Conservation (phyloP, 2,113 vertebrate genomes). For the Callocephalon fimbriatum region DNA sequence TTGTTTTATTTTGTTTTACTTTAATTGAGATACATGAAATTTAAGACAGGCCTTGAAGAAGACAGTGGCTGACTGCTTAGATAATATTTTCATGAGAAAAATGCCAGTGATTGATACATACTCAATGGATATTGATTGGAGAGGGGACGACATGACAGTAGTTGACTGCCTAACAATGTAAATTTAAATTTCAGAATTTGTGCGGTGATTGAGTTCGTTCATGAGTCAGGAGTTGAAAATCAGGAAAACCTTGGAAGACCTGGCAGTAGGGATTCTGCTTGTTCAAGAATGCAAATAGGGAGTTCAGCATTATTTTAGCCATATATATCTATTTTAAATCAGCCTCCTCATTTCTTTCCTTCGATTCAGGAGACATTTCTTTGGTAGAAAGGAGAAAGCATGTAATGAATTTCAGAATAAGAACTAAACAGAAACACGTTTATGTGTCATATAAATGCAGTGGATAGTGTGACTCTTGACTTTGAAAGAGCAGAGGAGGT, state of each 20-base stretch:
- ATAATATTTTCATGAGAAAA: neutral
- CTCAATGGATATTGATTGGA: neutral
- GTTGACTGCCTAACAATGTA: neutral
- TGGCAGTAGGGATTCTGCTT: neutral
- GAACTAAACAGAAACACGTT: neutral
- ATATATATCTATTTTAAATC: neutral
- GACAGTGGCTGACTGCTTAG: too few species aligned
- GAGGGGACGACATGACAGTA: accelerated
- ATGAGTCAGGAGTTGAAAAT: neutral
- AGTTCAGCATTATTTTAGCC: neutral
- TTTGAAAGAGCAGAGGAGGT: neutral
- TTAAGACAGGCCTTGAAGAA: too few species aligned
- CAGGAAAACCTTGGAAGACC: neutral
- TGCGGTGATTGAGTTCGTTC: neutral
- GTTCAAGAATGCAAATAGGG: neutral
- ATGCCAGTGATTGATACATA: neutral
- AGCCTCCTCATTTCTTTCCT: neutral
- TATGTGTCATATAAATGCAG: neutral
- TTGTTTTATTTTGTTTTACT: too few species aligned
- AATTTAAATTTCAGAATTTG: neutral
- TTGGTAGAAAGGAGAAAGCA: neutral
- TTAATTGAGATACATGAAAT: too few species aligned
- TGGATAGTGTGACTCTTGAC: neutral
- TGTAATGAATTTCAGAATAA: neutral
- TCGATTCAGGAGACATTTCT: neutral